Conservation (phyloP, 2,888 invertebrate genomes). For the Drosophila lutescens region DNA sequence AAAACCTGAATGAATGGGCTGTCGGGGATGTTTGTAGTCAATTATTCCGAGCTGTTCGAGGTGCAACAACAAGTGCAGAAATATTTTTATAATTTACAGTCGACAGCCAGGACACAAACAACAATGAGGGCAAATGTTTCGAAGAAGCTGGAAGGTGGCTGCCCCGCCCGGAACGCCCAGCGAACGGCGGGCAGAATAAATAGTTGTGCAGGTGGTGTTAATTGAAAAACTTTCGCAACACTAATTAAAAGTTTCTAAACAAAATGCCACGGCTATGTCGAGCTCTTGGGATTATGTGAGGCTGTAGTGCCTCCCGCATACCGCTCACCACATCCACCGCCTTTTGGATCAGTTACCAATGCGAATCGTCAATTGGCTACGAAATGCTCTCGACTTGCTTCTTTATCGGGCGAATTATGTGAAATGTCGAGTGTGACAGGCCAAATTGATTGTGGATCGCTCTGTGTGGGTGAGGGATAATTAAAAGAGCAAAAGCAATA, state of each 20-base stretch:
- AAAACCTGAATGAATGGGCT: slow-evolving; percentile 11
- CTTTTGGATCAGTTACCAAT: slow-evolving; percentile 20
- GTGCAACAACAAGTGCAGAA: slow-evolving; percentile 50
- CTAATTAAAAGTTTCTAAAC: slow-evolving; percentile 83
- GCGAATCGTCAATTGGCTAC: slow-evolving; percentile 7
- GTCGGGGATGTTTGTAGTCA: slow-evolving; percentile 46
- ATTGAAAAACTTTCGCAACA: slow-evolving; percentile 83
- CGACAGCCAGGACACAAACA: slow-evolving; percentile 61
- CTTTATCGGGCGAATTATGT: slow-evolving; percentile 25
- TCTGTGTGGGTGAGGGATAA: slow-evolving; percentile 12
- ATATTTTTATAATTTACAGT: slow-evolving; percentile 79
- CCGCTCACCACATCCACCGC: not conserved
- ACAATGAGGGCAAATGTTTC: slow-evolving; percentile 50
- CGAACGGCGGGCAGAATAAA: slow-evolving; percentile 74
- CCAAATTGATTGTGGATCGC: slow-evolving; percentile 29
- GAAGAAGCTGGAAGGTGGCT: slow-evolving; percentile 63
- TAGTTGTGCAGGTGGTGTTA: slow-evolving; percentile 83
- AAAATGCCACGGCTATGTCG: slow-evolving; percentile 74
- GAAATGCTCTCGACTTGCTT: slow-evolving; percentile 4
- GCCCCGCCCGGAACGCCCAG: slow-evolving; percentile 22
- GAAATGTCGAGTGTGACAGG: slow-evolving; percentile 50
- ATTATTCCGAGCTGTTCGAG: slow-evolving; percentile 55
- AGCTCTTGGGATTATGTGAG: slow-evolving; percentile 42
- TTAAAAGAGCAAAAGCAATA: slow-evolving; percentile 36
- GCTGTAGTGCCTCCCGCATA: slow-evolving; percentile 1